Evolutionary conservation across 1,140 invertebrate genomes (phyloP).

Genomic region (Dreissena rostriformis): DNA sequence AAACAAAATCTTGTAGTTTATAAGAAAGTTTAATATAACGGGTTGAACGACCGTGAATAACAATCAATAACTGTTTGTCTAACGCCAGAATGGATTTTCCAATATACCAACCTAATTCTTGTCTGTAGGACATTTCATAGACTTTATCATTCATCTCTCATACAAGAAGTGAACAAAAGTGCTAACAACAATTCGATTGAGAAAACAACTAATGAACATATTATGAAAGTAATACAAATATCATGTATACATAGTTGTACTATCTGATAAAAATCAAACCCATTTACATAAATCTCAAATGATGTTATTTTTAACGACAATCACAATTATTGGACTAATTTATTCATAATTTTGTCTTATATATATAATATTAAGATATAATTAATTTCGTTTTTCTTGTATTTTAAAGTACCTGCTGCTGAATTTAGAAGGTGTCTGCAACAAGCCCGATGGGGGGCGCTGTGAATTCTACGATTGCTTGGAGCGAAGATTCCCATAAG

Average conservation of each 20-base stretch:
- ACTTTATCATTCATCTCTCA: too few species aligned
- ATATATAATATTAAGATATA: background rate
- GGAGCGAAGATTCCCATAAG: constrained; percentile 31
- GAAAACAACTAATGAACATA: too few species aligned
- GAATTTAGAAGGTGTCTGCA: constrained; percentile 9
- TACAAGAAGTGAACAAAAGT: too few species aligned
- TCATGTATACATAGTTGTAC: background rate
- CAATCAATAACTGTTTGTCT: too few species aligned
- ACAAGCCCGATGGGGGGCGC: background rate
- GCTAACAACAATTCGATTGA: too few species aligned
- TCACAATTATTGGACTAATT: background rate
- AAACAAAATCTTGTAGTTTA: too few species aligned
- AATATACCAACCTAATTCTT: too few species aligned
- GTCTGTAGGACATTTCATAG: too few species aligned
- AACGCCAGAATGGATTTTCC: too few species aligned
- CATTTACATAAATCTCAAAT: background rate
- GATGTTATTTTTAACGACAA: background rate
- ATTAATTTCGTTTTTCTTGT: background rate
- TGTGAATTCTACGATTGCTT: constrained; percentile 44
- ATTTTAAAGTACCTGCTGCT: background rate
- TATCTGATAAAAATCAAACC: background rate
- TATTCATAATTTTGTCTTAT: background rate
- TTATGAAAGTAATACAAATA: too few species aligned
- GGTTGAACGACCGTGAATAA: too few species aligned
- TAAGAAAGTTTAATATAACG: too few species aligned